Percentiles rank a stretch among this genome's conserved stretches.
These are phyloP conservation scores for Paracanthobrama guichenoti DNA, from an alignment of 2,113 vertebrate genomes.

Conservation along the genomic window DNA sequence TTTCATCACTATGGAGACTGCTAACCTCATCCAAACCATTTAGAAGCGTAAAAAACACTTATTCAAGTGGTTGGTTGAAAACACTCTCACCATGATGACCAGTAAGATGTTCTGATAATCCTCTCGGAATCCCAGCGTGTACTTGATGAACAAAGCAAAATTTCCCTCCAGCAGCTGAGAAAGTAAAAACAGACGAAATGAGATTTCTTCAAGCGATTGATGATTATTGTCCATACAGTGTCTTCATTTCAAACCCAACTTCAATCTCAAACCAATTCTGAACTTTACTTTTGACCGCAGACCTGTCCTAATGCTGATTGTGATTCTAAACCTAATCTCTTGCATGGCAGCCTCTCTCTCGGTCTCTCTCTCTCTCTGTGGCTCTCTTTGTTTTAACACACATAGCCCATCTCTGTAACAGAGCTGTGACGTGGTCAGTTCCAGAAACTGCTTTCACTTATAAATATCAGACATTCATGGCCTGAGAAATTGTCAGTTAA, in stretches of 20 bases:
- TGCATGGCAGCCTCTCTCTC: not conserved
- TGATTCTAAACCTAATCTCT: conserved; percentile 24
- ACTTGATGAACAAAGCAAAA: conserved; percentile 93
- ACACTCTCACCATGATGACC: conserved; percentile 88
- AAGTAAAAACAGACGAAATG: not conserved
- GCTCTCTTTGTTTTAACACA: not conserved
- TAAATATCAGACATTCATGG: not conserved
- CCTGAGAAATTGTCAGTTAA: too few relatives aligned
- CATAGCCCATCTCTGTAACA: not conserved
- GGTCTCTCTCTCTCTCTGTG: not conserved
- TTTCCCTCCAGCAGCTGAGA: conserved; percentile 92
- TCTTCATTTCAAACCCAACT: conserved; percentile 4
- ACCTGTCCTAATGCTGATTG: not conserved
- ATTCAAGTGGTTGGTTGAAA: not conserved
- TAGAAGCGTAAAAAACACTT: conserved; percentile 18
- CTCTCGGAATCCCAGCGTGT: conserved; percentile 86
- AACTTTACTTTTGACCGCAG: not conserved
- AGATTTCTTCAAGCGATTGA: not conserved
- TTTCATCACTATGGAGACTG: conserved; percentile 44
- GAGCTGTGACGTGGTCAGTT: not conserved
- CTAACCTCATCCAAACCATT: conserved; percentile 4
- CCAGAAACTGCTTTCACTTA: conserved; percentile 2
- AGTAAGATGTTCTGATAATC: conserved; percentile 94
- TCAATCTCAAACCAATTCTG: conserved; percentile 6
- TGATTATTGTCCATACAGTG: not conserved